phyloP scores from a whole-genome alignment of 2,888 invertebrate genomes.

The Pyrocoelia pectoralis region DNA sequence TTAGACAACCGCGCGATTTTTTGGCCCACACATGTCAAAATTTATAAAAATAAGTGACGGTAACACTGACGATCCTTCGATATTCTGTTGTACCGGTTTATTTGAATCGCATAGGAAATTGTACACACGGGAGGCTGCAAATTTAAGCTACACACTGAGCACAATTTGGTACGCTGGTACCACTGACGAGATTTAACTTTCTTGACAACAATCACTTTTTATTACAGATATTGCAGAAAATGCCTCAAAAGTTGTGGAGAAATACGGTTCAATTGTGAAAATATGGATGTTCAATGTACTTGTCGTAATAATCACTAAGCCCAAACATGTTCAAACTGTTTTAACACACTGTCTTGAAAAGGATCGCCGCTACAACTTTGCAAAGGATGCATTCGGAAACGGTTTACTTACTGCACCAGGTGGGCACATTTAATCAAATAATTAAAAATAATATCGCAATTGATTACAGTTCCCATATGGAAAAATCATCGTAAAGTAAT shows the following conservation, averaged over 20 bases:
- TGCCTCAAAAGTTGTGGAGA: constrained; percentile 36
- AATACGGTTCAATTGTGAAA: constrained; percentile 42
- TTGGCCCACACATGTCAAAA: too few relatives aligned
- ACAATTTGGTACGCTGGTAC: too few relatives aligned
- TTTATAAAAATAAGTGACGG: too few relatives aligned
- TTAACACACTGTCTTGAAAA: constrained; percentile 44
- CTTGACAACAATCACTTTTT: background rate
- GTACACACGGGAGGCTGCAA: too few relatives aligned
- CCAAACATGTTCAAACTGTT: constrained; percentile 48
- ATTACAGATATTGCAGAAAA: constrained; percentile 41
- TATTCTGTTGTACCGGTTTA: too few relatives aligned
- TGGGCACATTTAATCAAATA: constrained; percentile 7
- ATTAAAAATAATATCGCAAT: constrained; percentile 54
- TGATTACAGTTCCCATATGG: constrained; percentile 60
- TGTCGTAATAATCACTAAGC: constrained; percentile 45
- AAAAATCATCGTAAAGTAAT: constrained; percentile 66
- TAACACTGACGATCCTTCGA: too few relatives aligned
- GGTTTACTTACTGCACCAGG: constrained; percentile 46
- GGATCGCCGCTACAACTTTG: constrained; percentile 44
- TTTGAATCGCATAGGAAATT: too few relatives aligned
- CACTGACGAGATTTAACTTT: too few relatives aligned
- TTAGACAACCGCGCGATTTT: too few relatives aligned
- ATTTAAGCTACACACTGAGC: too few relatives aligned
- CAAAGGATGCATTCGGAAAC: constrained; percentile 41
- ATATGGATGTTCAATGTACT: constrained; percentile 48